Percentiles rank a stretch among this genome's conserved stretches.
Evolutionary conservation across 2,888 invertebrate species (phyloP).

Genomic region (Synergus itoensis): DNA sequence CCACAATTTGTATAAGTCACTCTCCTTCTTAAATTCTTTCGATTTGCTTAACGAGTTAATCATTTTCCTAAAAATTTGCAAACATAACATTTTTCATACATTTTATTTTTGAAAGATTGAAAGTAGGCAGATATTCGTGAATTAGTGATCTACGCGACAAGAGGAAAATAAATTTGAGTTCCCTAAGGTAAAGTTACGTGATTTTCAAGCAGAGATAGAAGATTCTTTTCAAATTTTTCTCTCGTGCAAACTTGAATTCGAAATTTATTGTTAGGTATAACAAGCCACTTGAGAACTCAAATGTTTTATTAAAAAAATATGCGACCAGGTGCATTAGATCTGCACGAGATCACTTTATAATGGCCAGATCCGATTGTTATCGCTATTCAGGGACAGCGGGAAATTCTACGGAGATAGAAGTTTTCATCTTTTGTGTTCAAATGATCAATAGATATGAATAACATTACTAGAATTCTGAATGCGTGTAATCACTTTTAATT

Average conservation of each 20-base stretch:
- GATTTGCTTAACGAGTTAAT: background rate
- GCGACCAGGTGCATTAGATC: slow-evolving; percentile 13
- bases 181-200: background rate
- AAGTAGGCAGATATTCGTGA: too few species aligned
- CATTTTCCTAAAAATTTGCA: background rate
- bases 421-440: background rate
- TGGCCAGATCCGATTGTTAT: background rate
- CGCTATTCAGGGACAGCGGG: background rate
- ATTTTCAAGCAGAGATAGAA: background rate
- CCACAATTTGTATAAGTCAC: slow-evolving; percentile 9
- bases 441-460: too few species aligned
- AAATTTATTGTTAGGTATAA: slow-evolving; percentile 21
- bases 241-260: background rate
- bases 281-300: slow-evolving; percentile 19
- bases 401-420: background rate
- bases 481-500: too few species aligned
- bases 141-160: background rate
- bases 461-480: too few species aligned
- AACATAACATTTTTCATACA: too few species aligned
- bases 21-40: slow-evolving; percentile 9
- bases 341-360: slow-evolving; percentile 9
- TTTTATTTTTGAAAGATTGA: too few species aligned
- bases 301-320: slow-evolving; percentile 31
- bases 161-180: slow-evolving; percentile 13
- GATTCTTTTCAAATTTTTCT: slow-evolving; percentile 18